These are phyloP conservation scores for Andrena fulva DNA, from an alignment of 2,888 invertebrate genomes.

Conservation along the genomic window DNA sequence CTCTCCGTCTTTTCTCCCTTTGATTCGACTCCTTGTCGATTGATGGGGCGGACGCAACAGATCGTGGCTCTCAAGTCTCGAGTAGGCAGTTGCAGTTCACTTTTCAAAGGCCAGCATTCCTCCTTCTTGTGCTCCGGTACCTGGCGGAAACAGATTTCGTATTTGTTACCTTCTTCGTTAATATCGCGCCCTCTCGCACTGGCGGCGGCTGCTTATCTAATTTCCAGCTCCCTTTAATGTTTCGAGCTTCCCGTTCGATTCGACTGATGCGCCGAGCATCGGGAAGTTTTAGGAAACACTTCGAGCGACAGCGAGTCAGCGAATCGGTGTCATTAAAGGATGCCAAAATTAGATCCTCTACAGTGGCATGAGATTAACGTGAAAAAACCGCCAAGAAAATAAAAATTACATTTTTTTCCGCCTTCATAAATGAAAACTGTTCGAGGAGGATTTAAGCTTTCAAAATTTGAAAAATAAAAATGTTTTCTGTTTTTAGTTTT, in stretches of 20 bases:
- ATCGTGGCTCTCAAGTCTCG: conserved; percentile 62
- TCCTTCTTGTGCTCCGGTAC: not conserved
- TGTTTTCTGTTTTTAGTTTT: too few relatives aligned
- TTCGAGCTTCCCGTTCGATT: not conserved
- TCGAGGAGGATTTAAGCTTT: too few relatives aligned
- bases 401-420: too few relatives aligned
- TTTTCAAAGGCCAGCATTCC: conserved; percentile 37
- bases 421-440: too few relatives aligned
- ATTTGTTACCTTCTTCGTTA: conserved; percentile 11
- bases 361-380: too few relatives aligned
- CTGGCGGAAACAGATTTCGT: conserved; percentile 10
- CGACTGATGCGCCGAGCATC: too few relatives aligned
- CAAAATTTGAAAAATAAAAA: too few relatives aligned
- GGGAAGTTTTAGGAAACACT: too few relatives aligned
- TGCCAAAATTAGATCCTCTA: too few relatives aligned
- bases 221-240: not conserved
- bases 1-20: conserved; percentile 56
- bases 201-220: not conserved
- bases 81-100: conserved; percentile 39
- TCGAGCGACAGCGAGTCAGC: too few relatives aligned
- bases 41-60: conserved; percentile 53
- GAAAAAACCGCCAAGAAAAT: too few relatives aligned
- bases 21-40: conserved; percentile 51
- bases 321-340: too few relatives aligned
- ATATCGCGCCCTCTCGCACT: not conserved